Percentiles rank a stretch among this genome's conserved stretches.
These are phyloP conservation scores for Ctenomys sociabilis DNA, from an alignment of 2,113 vertebrate genomes.

Conservation along the genomic window DNA sequence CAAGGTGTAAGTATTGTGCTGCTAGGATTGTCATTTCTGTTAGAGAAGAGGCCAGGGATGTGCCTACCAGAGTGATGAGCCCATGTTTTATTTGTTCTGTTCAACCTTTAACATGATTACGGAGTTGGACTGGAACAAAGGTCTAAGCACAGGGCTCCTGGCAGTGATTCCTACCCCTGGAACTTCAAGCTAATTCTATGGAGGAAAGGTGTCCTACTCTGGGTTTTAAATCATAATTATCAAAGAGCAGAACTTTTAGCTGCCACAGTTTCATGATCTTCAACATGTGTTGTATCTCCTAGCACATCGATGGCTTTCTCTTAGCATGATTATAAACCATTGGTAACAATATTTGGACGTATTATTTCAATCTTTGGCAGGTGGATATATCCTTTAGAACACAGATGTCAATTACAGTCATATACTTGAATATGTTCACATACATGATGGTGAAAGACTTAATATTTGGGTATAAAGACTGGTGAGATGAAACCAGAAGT, in stretches of 20 bases:
- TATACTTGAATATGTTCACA: not conserved
- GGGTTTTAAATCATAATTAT: conserved; percentile 3
- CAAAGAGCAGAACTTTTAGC: conserved; percentile 15
- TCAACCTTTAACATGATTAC: conserved; percentile 51
- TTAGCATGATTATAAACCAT: not conserved
- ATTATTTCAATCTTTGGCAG: not conserved
- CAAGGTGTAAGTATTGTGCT: conserved; percentile 51
- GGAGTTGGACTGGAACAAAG: conserved; percentile 23
- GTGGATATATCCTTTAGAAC: not conserved
- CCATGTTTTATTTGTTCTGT: not conserved
- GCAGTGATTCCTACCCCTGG: conserved; percentile 15
- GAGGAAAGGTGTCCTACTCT: conserved; percentile 22
- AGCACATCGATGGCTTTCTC: not conserved
- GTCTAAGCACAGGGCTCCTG: not conserved
- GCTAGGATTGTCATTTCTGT: conserved; percentile 45
- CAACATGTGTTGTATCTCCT: not conserved
- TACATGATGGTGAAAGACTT: not conserved
- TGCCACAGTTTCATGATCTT: not conserved
- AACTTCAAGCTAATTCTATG: not conserved
- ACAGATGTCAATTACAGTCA: not conserved
- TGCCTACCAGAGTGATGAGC: not conserved
- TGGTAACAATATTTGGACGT: not conserved
- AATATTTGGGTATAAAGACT: not conserved
- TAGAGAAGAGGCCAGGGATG: conserved; percentile 49
- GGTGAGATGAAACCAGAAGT: not conserved